These are phyloP conservation scores for Himalopsyche phryganea DNA, from an alignment of 1,140 invertebrate genomes.

Conservation along the genomic window DNA sequence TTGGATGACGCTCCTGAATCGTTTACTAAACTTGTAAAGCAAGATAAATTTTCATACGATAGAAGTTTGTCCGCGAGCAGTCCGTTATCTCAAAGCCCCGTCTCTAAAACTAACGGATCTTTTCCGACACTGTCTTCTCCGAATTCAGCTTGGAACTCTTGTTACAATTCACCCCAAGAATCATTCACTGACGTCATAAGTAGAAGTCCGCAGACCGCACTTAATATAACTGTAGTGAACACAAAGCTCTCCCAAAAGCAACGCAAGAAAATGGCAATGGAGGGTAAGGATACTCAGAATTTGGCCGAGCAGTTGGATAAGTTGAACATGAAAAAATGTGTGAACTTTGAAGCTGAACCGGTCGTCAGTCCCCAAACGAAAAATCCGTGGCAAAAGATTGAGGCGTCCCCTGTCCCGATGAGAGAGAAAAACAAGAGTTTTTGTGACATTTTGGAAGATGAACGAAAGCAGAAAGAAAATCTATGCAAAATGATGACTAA, in stretches of 20 bases:
- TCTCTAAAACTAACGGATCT: conserved; percentile 28
- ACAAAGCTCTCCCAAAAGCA: conserved; percentile 63
- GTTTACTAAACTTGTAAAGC: conserved; percentile 45
- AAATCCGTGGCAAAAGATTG: conserved; percentile 45
- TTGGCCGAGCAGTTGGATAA: conserved; percentile 38
- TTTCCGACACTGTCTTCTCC: conserved; percentile 42
- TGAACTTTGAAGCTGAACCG: conserved; percentile 37
- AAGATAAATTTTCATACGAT: conserved; percentile 33
- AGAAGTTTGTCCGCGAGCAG: conserved; percentile 35
- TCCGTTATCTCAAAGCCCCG: conserved; percentile 33
- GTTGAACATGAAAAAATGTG: conserved; percentile 37
- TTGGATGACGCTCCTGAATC: conserved; percentile 41
- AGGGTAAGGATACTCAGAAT: conserved; percentile 36
- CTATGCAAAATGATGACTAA: conserved; percentile 59
- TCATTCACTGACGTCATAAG: conserved; percentile 31
- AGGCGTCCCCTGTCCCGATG: conserved; percentile 38
- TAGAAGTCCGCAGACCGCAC: conserved; percentile 39
- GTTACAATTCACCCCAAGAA: conserved; percentile 18
- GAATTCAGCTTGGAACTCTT: conserved; percentile 1
- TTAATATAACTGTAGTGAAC: conserved; percentile 44
- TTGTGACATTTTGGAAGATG: conserved; percentile 57
- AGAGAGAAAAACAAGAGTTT: conserved; percentile 45
- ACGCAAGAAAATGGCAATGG: conserved; percentile 52
- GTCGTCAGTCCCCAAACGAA: conserved; percentile 39
- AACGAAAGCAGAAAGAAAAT: conserved; percentile 60